These are phyloP conservation scores for Rhagoletis pomonella DNA, from an alignment of 1,140 invertebrate genomes.

Conservation along the genomic window DNA sequence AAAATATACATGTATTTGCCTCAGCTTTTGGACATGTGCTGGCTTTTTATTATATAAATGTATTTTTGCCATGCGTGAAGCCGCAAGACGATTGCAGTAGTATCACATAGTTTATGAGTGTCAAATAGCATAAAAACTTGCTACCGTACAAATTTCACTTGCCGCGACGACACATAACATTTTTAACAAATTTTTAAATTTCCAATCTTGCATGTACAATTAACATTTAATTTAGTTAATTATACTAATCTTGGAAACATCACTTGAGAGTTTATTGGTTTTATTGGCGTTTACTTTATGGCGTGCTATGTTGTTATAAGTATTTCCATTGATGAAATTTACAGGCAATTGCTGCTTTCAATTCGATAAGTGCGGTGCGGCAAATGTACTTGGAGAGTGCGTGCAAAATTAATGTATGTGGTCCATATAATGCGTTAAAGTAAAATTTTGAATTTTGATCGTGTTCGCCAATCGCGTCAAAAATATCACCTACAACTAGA, in stretches of 20 bases:
- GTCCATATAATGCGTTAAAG: conserved; percentile 30
- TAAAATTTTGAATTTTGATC: background rate
- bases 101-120: conserved; percentile 39
- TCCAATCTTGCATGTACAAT: background rate
- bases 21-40: background rate
- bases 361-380: background rate
- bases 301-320: background rate
- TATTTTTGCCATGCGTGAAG: conserved; percentile 7
- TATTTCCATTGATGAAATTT: background rate
- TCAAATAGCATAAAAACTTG: background rate
- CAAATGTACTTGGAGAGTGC: background rate
- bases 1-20: background rate
- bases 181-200: conserved; percentile 1
- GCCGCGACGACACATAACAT: background rate
- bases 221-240: background rate
- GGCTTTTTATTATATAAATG: conserved; percentile 11
- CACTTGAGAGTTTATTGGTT: background rate
- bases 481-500: conserved; percentile 7
- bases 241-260: background rate
- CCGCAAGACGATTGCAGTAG: conserved; percentile 29
- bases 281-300: background rate
- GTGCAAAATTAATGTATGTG: background rate
- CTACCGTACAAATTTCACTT: background rate
- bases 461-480: background rate
- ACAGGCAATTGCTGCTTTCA: background rate